Conservation (phyloP, 1,140 invertebrate species). For the Lasaia peninsularis region DNA sequence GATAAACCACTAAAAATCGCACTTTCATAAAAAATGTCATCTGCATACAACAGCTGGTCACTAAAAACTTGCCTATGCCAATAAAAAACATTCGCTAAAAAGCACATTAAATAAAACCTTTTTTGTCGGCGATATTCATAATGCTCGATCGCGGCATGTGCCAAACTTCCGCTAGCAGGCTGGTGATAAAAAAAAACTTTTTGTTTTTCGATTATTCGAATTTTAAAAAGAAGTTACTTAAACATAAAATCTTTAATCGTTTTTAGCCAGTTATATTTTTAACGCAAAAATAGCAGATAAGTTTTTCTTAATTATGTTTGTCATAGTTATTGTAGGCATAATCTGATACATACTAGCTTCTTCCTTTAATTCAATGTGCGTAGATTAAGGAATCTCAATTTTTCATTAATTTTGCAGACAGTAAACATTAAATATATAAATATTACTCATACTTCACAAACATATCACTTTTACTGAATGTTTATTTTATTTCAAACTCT, state of each 20-base stretch:
- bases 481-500: no score
- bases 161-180: constrained; percentile 52
- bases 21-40: constrained; percentile 68
- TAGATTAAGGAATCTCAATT: no score
- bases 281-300: no score
- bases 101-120: constrained; percentile 54
- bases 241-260: background rate
- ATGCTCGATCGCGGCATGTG: constrained; percentile 54
- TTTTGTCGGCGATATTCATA: constrained; percentile 31
- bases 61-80: constrained; percentile 54
- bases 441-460: no score
- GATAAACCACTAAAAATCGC: constrained; percentile 70
- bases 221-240: background rate
- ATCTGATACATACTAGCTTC: no score
- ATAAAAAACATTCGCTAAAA: constrained; percentile 65
- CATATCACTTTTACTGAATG: no score
- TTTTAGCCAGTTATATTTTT: background rate
- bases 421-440: no score
- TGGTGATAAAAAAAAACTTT: constrained; percentile 8
- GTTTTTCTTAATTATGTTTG: no score
- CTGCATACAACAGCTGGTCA: constrained; percentile 73
- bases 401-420: no score
- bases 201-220: background rate
- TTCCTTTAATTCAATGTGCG: no score
- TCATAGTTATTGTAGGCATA: no score